phyloP scores from a whole-genome alignment of 2,113 vertebrate genomes.

The Muscicapa adusta region DNA sequence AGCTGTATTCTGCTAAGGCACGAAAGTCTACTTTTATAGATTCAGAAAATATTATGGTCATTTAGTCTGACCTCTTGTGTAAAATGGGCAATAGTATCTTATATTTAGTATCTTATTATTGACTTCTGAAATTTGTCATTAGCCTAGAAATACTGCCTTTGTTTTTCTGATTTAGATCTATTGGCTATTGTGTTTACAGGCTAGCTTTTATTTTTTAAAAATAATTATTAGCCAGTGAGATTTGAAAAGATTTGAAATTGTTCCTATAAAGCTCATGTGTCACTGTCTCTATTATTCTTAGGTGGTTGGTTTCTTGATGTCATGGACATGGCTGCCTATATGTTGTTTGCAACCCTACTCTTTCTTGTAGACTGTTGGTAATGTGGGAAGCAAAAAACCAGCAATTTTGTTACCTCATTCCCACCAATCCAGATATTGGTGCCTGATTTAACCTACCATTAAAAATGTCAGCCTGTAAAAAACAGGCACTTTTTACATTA shows the following conservation, averaged over 20 bases:
- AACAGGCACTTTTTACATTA: background rate
- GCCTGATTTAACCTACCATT: background rate
- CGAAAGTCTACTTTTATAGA: background rate
- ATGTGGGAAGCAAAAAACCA: background rate
- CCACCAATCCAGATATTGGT: rapidly evolving
- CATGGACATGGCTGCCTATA: background rate
- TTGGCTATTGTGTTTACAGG: background rate
- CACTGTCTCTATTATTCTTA: background rate
- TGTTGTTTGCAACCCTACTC: background rate
- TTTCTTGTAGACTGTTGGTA: background rate
- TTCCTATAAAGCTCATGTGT: background rate
- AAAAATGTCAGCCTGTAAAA: background rate
- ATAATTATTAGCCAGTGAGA: background rate
- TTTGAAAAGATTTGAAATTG: background rate
- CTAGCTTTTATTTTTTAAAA: background rate
- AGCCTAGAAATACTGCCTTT: background rate
- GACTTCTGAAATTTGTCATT: background rate
- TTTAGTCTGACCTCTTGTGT: background rate
- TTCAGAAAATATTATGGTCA: background rate
- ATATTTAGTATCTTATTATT: background rate
- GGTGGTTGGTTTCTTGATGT: background rate
- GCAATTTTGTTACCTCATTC: background rate
- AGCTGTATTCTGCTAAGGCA: background rate
- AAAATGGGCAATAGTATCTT: background rate
- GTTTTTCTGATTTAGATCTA: background rate